phyloP scores from a whole-genome alignment of 2,797 vertebrate species.

The Caiman crocodilus region DNA sequence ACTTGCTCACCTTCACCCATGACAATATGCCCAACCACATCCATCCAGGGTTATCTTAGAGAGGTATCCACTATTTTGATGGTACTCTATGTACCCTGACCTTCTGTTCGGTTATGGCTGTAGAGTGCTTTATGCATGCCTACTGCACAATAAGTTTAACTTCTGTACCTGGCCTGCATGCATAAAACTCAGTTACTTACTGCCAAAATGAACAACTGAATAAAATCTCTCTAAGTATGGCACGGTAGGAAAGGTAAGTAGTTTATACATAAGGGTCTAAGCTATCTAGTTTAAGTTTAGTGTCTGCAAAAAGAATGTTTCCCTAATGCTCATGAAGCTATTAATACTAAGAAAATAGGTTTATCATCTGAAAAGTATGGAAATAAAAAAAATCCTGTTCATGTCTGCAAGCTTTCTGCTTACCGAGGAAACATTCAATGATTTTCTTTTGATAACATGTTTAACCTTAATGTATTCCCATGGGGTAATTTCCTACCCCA shows the following conservation, averaged over 20 bases:
- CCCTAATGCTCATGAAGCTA: conserved; percentile 28
- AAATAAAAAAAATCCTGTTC: conserved; percentile 26
- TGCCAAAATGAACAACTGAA: background rate
- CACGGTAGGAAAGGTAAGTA: background rate
- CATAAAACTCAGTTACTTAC: background rate
- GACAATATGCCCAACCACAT: no score
- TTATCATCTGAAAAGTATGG: conserved; percentile 12
- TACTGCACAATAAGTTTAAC: no score
- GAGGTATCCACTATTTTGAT: no score
- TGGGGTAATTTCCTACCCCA: no score
- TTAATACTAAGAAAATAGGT: conserved; percentile 61
- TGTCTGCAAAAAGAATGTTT: conserved; percentile 39
- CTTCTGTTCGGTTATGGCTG: no score
- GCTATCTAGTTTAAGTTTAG: background rate
- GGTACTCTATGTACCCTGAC: no score
- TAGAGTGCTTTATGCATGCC: no score
- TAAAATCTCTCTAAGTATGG: background rate
- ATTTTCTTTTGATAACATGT: background rate
- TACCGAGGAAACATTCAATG: background rate
- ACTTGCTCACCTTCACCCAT: no score
- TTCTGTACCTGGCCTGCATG: background rate
- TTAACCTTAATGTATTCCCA: no score
- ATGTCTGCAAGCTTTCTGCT: conserved; percentile 45
- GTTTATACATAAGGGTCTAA: background rate
- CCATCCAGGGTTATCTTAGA: no score